Conservation (phyloP, 2,113 vertebrate genomes). For the Ageneiosus marmoratus region DNA sequence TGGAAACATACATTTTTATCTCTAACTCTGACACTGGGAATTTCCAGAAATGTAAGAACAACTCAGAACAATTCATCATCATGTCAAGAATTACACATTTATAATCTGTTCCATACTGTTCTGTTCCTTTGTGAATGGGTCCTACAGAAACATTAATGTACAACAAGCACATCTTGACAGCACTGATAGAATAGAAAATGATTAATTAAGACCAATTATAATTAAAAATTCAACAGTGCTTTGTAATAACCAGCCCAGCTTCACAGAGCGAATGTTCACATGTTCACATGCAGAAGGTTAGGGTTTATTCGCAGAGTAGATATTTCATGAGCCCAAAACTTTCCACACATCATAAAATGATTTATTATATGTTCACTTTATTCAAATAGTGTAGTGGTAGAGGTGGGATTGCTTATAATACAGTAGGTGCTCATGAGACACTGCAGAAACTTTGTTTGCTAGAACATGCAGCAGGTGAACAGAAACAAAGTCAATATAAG, state of each 20-base stretch:
- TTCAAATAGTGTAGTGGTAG: not conserved
- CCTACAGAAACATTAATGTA: not conserved
- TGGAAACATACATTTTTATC: not conserved
- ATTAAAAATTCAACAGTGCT: not conserved
- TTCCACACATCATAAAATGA: not conserved
- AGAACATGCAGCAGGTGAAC: conserved; percentile 45
- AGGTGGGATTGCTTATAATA: not conserved
- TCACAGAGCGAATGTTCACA: not conserved
- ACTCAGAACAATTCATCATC: not conserved
- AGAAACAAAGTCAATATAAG: conserved; percentile 54
- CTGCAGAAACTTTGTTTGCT: not conserved
- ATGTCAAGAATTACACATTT: not conserved
- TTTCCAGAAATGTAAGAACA: not conserved
- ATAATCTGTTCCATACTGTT: not conserved
- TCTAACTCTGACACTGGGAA: not conserved
- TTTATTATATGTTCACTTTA: not conserved
- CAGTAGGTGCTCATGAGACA: not conserved
- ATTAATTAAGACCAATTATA: not conserved
- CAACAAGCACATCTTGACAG: not conserved
- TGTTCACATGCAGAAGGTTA: not conserved
- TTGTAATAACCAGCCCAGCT: not conserved
- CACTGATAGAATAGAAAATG: not conserved
- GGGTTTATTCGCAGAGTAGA: not conserved
- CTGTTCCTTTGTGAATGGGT: not conserved
- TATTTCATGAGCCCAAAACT: not conserved